phyloP scores from a whole-genome alignment of 2,113 vertebrate species.

The Siphamia tubifer region DNA sequence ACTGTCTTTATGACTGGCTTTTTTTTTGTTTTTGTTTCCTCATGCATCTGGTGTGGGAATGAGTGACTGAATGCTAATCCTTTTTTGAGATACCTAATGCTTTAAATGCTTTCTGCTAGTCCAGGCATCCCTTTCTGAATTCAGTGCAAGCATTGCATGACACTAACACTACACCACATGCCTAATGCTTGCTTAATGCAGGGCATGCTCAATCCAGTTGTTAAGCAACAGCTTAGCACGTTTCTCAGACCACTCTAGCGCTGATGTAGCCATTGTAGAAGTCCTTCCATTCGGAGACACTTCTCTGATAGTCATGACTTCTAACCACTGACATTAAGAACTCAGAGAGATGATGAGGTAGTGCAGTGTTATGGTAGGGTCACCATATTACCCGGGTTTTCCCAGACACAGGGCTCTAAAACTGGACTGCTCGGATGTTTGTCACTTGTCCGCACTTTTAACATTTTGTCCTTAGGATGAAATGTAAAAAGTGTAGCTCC shows the following conservation, averaged over 20 bases:
- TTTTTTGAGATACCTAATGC: neutral
- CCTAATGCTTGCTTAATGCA: slow-evolving; percentile 21
- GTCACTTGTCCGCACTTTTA: too few relatives aligned
- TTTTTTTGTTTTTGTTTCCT: slow-evolving; percentile 19
- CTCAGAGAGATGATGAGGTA: neutral
- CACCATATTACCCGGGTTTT: too few relatives aligned
- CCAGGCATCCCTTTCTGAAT: neutral
- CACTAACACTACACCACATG: slow-evolving; percentile 40
- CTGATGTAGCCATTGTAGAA: slow-evolving; percentile 48
- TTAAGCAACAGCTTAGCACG: slow-evolving; percentile 48
- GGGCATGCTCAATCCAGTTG: slow-evolving; percentile 35
- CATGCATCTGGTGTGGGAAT: slow-evolving; percentile 25
- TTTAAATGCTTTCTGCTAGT: slow-evolving; percentile 40
- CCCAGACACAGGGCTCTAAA: too few relatives aligned
- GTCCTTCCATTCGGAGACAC: slow-evolving; percentile 1
- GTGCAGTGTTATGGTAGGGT: neutral
- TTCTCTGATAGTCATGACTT: neutral
- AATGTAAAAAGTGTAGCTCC: too few relatives aligned
- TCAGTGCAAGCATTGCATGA: slow-evolving; percentile 57
- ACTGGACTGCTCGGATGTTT: too few relatives aligned
- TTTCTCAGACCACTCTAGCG: slow-evolving; percentile 13
- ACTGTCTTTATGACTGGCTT: slow-evolving; percentile 33
- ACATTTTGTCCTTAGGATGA: too few relatives aligned
- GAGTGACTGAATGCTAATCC: slow-evolving; percentile 46
- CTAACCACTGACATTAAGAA: neutral